Conservation (phyloP, 1,140 invertebrate genomes). For the Epicauta chinensis region DNA sequence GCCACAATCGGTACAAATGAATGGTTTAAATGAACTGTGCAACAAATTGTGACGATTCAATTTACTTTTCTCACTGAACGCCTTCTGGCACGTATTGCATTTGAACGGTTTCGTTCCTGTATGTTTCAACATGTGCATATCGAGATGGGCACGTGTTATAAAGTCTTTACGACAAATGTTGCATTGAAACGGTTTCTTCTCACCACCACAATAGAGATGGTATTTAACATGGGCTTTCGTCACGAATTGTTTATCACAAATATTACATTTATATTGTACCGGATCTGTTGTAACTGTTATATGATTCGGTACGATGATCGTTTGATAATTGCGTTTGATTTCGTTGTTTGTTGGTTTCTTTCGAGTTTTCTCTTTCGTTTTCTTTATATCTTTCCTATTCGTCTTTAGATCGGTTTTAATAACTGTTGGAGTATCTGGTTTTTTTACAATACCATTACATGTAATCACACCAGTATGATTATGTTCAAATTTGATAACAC, state of each 20-base stretch:
- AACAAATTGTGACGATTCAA: slow-evolving; percentile 34
- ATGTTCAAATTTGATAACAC: slow-evolving; percentile 12
- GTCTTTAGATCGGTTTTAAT: not conserved
- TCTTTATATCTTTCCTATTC: not conserved
- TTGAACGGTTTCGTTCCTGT: slow-evolving; percentile 33
- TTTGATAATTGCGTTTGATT: slow-evolving; percentile 23
- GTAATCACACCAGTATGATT: slow-evolving; percentile 29
- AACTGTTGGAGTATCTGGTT: not conserved
- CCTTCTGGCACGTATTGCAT: slow-evolving; percentile 36
- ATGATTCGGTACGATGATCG: slow-evolving; percentile 30
- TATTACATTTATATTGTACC: slow-evolving; percentile 33
- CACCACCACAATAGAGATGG: slow-evolving; percentile 40
- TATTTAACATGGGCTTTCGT: slow-evolving; percentile 38
- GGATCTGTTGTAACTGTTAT: slow-evolving; percentile 26
- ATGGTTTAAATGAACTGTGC: slow-evolving; percentile 33
- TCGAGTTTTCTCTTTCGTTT: no score
- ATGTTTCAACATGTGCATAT: slow-evolving; percentile 37
- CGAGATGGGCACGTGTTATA: slow-evolving; percentile 36
- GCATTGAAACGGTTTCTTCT: slow-evolving; percentile 39
- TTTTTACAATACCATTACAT: slow-evolving; percentile 21
- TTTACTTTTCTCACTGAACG: slow-evolving; percentile 35
- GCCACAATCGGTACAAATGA: slow-evolving; percentile 42
- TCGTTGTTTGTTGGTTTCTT: not conserved
- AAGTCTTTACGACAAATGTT: slow-evolving; percentile 37
- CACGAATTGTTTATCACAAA: slow-evolving; percentile 38